phyloP scores from a whole-genome alignment of 1,140 invertebrate genomes.

The Neodiprion fabricii region DNA sequence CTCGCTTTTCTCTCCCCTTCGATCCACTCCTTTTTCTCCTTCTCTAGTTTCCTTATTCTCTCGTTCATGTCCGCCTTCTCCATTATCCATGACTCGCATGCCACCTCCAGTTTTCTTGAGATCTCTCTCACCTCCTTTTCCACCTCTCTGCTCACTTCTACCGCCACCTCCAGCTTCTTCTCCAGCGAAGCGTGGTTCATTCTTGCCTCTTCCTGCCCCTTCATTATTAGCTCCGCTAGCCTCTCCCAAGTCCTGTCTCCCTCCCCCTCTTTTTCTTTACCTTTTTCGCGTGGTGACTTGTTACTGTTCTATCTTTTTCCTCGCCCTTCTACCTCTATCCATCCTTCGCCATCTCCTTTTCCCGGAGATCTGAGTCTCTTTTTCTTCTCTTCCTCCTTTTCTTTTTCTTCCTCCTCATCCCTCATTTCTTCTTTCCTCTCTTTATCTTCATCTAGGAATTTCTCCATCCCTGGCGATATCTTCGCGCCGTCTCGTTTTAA shows the following conservation, averaged over 20 bases:
- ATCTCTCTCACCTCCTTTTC: not conserved
- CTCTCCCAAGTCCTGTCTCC: no score
- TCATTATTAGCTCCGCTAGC: no score
- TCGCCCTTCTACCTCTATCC: not conserved
- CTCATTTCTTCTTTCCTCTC: no score
- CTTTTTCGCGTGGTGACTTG: no score
- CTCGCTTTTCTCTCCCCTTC: not conserved
- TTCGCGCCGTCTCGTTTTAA: no score
- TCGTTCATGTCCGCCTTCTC: not conserved
- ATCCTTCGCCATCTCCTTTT: not conserved
- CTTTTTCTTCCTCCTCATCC: not conserved
- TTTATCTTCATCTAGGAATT: no score
- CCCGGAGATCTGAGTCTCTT: not conserved
- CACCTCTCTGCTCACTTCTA: not conserved
- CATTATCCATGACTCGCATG: not conserved
- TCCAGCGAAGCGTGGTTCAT: no score
- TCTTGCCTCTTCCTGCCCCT: no score
- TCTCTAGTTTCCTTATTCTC: not conserved
- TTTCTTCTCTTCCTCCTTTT: conserved; percentile 7
- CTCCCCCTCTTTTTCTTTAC: no score
- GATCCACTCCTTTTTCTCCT: not conserved
- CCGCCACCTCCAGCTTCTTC: not conserved
- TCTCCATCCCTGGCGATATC: no score
- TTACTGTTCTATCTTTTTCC: not conserved
- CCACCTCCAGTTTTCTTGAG: not conserved